Conservation (phyloP, 2,113 vertebrate genomes). For the western clawed frog (Xenopus tropicalis) region DNA sequence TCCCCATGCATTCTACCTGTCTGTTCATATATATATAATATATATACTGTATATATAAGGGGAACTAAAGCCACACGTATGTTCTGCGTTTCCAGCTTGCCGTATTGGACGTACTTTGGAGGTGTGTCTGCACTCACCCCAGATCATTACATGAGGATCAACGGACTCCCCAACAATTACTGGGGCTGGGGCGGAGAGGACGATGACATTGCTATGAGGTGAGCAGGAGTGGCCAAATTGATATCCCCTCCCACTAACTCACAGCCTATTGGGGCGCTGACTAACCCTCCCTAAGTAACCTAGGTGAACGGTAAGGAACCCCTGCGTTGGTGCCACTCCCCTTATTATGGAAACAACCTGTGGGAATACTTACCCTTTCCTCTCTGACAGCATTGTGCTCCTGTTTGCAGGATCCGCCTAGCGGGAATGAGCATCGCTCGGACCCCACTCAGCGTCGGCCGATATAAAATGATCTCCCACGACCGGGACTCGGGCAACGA, state of each 20-base stretch:
- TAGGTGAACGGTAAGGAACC: too few species aligned
- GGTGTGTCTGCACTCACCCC: constrained; percentile 67
- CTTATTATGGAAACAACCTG: too few species aligned
- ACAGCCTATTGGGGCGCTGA: too few species aligned
- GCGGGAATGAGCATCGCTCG: constrained; percentile 59
- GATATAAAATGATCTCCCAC: constrained; percentile 58
- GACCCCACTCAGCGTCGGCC: constrained; percentile 53
- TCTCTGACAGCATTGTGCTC: too few species aligned
- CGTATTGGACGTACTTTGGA: constrained; percentile 62
- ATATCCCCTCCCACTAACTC: too few species aligned
- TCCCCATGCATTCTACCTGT: too few species aligned
- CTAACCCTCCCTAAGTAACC: too few species aligned
- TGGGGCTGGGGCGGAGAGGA: constrained; percentile 62
- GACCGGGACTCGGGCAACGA: constrained; percentile 13
- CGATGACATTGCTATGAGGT: constrained; percentile 66
- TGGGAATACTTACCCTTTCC: too few species aligned
- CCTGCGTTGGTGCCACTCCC: too few species aligned
- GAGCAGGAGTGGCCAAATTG: not conserved
- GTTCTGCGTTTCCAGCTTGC: constrained; percentile 51
- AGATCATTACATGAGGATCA: constrained; percentile 69
- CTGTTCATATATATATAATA: too few species aligned
- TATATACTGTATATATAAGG: too few species aligned
- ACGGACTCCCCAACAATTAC: constrained; percentile 68
- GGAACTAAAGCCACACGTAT: too few species aligned
- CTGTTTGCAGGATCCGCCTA: constrained; percentile 55